A percentile compares a stretch with the other conserved stretches of the same genome.
Evolutionary conservation across 2,797 vertebrate species (phyloP).

Genomic region (Aviceda cuculoides): DNA sequence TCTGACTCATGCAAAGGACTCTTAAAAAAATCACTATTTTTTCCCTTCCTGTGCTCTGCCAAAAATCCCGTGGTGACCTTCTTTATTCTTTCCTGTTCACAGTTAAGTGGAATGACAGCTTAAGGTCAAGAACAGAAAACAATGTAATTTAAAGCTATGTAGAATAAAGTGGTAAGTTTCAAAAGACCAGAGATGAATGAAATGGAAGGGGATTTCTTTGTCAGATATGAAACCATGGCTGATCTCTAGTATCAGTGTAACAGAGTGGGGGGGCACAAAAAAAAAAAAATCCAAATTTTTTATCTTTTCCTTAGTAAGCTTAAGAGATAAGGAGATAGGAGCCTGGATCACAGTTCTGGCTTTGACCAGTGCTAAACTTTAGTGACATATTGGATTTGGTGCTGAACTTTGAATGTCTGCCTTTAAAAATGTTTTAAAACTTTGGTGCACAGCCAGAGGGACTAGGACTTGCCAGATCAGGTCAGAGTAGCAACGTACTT

Average conservation of each 20-base stretch:
- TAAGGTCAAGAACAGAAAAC: background rate
- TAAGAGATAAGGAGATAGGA: background rate
- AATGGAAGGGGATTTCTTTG: background rate
- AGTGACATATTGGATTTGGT: background rate
- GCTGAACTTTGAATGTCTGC: background rate
- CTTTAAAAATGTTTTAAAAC: background rate
- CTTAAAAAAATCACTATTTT: background rate
- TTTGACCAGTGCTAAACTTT: background rate
- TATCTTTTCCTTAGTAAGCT: background rate
- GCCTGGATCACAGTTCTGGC: background rate
- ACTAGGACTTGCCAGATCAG: background rate
- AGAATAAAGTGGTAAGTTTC: background rate
- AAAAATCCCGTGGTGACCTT: background rate
- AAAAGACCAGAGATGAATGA: background rate
- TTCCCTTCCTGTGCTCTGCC: background rate
- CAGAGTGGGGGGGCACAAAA: too few relatives aligned
- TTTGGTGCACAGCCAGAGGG: background rate
- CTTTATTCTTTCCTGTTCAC: background rate
- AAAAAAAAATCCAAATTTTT: background rate
- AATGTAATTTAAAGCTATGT: background rate
- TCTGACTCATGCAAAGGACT: slow-evolving; percentile 8
- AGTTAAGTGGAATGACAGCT: background rate
- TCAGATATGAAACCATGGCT: background rate
- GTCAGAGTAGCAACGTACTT: background rate
- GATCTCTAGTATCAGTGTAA: background rate